Evolutionary conservation across 2,113 vertebrate species (phyloP).

Genomic region (Meleagris gallopavo): DNA sequence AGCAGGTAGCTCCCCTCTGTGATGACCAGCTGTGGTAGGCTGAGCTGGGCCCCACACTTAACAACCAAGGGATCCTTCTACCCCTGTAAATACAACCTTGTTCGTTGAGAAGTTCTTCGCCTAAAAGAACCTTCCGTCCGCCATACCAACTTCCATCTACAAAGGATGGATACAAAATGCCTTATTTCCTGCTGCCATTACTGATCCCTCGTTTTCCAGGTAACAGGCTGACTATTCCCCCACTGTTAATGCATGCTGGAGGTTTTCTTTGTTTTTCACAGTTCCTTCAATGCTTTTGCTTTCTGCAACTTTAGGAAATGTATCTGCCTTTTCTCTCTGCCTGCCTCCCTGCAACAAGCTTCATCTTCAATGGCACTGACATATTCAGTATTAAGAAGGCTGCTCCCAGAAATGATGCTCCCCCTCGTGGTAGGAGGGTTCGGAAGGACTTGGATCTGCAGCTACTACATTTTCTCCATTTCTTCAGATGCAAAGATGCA

Average conservation of each 20-base stretch:
- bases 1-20: no score
- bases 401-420: background rate
- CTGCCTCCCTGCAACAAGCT: background rate
- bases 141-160: rapidly evolving
- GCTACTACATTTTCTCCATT: background rate
- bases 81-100: background rate
- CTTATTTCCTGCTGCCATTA: background rate
- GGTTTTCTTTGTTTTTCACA: background rate
- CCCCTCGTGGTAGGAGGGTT: background rate
- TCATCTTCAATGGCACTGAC: background rate
- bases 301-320: background rate
- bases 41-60: background rate
- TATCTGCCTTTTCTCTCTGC: background rate
- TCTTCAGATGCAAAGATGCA: background rate
- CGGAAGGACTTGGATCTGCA: background rate
- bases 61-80: background rate
- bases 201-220: background rate
- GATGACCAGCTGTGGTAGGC: background rate
- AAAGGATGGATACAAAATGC: rapidly evolving
- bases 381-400: background rate
- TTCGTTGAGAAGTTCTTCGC: background rate
- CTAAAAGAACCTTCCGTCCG: background rate
- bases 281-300: background rate
- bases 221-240: background rate
- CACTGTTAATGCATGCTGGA: background rate